Conservation (phyloP, 2,797 vertebrate genomes). For the Anguilla pacifica region DNA sequence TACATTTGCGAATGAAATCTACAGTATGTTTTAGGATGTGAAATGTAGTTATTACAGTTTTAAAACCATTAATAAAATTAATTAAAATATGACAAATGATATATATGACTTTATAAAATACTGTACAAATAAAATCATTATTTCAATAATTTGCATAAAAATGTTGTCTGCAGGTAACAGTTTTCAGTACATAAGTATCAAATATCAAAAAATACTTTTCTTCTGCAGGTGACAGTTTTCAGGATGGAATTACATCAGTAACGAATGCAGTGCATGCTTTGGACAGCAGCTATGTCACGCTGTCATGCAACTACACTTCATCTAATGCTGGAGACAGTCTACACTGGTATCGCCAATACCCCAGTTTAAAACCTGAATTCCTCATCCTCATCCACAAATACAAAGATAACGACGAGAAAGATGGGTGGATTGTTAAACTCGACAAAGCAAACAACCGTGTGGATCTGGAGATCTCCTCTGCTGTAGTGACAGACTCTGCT, state of each 20-base stretch:
- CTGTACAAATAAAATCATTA: too few relatives aligned
- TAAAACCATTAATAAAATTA: too few relatives aligned
- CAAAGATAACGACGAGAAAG: background rate
- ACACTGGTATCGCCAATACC: constrained; percentile 36
- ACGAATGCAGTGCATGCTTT: background rate
- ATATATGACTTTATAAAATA: too few relatives aligned
- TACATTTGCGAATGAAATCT: too few relatives aligned
- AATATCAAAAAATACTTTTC: too few relatives aligned
- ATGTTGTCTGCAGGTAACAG: background rate
- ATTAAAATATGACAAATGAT: too few relatives aligned
- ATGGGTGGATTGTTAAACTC: background rate
- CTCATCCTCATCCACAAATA: background rate
- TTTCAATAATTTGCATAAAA: too few relatives aligned
- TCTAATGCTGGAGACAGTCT: constrained; percentile 2
- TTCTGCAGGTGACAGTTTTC: background rate
- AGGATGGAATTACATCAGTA: constrained; percentile 27
- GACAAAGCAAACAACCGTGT: too few relatives aligned
- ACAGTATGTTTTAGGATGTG: too few relatives aligned
- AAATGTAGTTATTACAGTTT: too few relatives aligned
- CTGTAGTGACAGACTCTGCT: too few relatives aligned
- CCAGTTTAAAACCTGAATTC: constrained; percentile 13
- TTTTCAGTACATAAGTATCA: background rate
- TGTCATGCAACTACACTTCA: constrained; percentile 29
- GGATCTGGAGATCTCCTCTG: too few relatives aligned
- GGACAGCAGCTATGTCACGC: background rate